Base-by-base conservation (phyloP, 2,797 vertebrate species). In the Gallinago solitaria region DNA sequence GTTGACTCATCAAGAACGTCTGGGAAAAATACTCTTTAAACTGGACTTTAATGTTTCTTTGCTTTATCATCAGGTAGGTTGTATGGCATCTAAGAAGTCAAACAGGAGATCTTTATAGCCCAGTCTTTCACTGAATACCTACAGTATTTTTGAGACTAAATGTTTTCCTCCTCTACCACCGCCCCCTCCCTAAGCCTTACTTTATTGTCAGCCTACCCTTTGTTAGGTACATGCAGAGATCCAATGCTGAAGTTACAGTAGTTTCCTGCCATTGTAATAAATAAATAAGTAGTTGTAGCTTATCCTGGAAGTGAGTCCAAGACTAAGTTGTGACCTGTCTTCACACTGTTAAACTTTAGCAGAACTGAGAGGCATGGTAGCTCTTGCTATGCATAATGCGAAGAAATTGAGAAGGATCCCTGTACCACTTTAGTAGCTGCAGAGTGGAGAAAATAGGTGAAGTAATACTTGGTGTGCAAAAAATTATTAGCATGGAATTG, bases 141-240 rank as follows among this genome's bases (percentile, higher is more conserved):
- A 7, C 18, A 45, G 2, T 91, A 20, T 73, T 61, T 85, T 56
- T 77, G 30, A 33, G n/a, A 47, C 1, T 2, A 30, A 28, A 37
- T 45, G 5, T 60, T 85, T 83, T 77, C 14, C 9, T 77, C 5
- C 10, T 47, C 9, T 41, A 10, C 5, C 8, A 35, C 33, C 2
- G 9, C 6, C 5, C 16, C 6, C 0, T 2, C 6, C 3, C 11
- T 6, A 5, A 9, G 3, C 57, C 16, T 73, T 94, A 37, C 23
- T 63, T 71, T 50, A 41, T 43, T 76, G 39, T 73, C 53, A 78
- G 5, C 11, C 41, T 87, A 16, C 70, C 39, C 12, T 77, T 79
- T 63, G 16, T 76, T n/a, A 64, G 39, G 14, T 17, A 30, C 6
- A 4, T 50, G 39, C 16, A 53, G 74, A 68, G 17, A 67, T 77